phyloP scores from a whole-genome alignment of 2,797 vertebrate genomes.

The Danio kyathit region DNA sequence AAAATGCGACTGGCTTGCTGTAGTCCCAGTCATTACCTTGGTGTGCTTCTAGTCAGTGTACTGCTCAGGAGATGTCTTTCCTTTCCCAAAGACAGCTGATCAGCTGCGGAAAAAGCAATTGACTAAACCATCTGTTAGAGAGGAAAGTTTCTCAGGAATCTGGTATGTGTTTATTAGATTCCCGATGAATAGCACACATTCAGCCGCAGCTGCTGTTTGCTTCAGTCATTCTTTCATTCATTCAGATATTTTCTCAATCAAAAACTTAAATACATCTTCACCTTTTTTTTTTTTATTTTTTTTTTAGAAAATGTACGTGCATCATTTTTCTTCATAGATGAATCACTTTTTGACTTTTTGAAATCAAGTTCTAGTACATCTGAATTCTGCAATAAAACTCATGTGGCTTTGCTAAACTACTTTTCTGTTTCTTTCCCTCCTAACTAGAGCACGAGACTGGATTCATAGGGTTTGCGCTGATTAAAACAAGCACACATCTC shows the following conservation, averaged over 20 bases:
- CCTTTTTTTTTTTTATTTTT: background rate
- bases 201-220: constrained; percentile 57
- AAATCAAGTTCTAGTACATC: constrained; percentile 3
- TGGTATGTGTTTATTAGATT: constrained; percentile 66
- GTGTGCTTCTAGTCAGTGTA: background rate
- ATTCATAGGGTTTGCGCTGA: constrained; percentile 7
- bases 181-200: constrained; percentile 55
- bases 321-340: background rate
- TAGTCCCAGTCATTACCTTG: too few species aligned
- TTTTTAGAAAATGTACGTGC: background rate
- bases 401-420: background rate
- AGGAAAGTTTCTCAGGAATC: constrained; percentile 59
- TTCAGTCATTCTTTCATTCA: constrained; percentile 35
- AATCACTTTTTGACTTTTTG: background rate
- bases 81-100: constrained; percentile 32
- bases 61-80: constrained; percentile 14
- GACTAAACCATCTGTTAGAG: constrained; percentile 60
- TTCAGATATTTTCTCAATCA: background rate
- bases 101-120: constrained; percentile 27
- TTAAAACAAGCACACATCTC: constrained; percentile 21
- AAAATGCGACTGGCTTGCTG: too few species aligned
- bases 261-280: too few species aligned
- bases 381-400: constrained; percentile 17
- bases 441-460: constrained; percentile 35
- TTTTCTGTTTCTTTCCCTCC: background rate